Percentiles rank a stretch among this genome's conserved stretches.
These are phyloP conservation scores for Porites lobata DNA, from an alignment of 92 coral and sea anemone genomes.

Conservation along the genomic window DNA sequence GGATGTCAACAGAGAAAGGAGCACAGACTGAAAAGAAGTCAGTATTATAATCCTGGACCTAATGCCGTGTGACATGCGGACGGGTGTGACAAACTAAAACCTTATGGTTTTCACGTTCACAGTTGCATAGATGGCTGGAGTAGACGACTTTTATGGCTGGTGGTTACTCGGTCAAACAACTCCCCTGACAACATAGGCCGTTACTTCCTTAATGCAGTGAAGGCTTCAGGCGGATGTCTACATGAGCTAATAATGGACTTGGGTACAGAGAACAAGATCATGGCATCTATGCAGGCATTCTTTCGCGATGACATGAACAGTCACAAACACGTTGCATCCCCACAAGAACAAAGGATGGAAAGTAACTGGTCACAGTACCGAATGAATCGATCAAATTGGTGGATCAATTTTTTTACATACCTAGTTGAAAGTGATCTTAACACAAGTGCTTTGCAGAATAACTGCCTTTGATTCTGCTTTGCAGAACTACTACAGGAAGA, in stretches of 20 bases:
- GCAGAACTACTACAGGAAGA: too few species aligned
- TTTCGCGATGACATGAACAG: conserved; percentile 27
- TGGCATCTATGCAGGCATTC: conserved; percentile 31
- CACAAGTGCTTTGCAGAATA: too few species aligned
- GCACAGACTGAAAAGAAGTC: conserved; percentile 37
- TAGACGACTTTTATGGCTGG: conserved; percentile 59
- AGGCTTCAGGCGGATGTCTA: conserved; percentile 31
- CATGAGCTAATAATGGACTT: conserved; percentile 32
- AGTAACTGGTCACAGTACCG: too few species aligned
- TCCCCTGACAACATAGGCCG: conserved; percentile 38
- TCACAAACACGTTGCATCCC: conserved; percentile 14
- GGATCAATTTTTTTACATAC: too few species aligned
- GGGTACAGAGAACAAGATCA: conserved; percentile 40
- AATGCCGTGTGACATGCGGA: conserved; percentile 45
- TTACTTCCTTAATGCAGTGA: conserved; percentile 34
- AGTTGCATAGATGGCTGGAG: conserved; percentile 67
- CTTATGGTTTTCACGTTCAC: conserved; percentile 40
- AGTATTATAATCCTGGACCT: conserved; percentile 51
- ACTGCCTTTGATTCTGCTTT: too few species aligned
- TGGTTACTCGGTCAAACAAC: conserved; percentile 27
- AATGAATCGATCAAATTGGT: too few species aligned
- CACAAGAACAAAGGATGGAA: too few species aligned
- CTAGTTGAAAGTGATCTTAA: too few species aligned
- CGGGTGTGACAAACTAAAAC: conserved; percentile 7
- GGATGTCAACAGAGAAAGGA: conserved; percentile 46